These are phyloP conservation scores for Sacculina carcini DNA, from an alignment of 2,888 invertebrate species.

Conservation along the genomic window DNA sequence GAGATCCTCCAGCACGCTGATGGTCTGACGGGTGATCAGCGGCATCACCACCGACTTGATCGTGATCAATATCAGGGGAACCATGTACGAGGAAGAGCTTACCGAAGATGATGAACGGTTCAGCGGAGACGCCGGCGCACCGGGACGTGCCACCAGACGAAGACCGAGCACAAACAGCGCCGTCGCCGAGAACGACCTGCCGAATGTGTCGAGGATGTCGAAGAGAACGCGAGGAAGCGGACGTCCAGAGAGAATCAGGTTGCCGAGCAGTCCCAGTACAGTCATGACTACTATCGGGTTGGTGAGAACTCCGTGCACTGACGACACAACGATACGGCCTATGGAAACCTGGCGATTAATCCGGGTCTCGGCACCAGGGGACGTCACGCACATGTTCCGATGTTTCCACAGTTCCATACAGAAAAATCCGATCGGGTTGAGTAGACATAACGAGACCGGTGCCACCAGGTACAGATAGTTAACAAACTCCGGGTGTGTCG, in stretches of 20 bases:
- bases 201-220: slow-evolving; percentile 24
- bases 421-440: slow-evolving; percentile 74
- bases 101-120: too few relatives aligned
- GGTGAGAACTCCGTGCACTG: slow-evolving; percentile 39
- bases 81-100: slow-evolving; percentile 28
- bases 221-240: slow-evolving; percentile 41
- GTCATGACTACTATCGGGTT: slow-evolving; percentile 87
- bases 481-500: slow-evolving; percentile 65
- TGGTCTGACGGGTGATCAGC: slow-evolving; percentile 56
- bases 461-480: slow-evolving; percentile 76
- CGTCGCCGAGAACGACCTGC: slow-evolving; percentile 65
- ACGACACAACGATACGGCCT: slow-evolving; percentile 10
- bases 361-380: not conserved
- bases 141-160: slow-evolving; percentile 43
- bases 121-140: too few relatives aligned
- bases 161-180: slow-evolving; percentile 69
- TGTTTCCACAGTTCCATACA: slow-evolving; percentile 36
- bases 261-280: slow-evolving; percentile 59
- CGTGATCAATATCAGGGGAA: slow-evolving; percentile 60
- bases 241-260: too few relatives aligned
- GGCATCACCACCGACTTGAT: slow-evolving; percentile 66
- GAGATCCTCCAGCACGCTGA: slow-evolving; percentile 34
- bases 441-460: slow-evolving; percentile 67
- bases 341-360: not conserved
- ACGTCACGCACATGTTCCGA: not conserved